Conservation (phyloP, 2,113 vertebrate genomes). For the Vombatus ursinus region DNA sequence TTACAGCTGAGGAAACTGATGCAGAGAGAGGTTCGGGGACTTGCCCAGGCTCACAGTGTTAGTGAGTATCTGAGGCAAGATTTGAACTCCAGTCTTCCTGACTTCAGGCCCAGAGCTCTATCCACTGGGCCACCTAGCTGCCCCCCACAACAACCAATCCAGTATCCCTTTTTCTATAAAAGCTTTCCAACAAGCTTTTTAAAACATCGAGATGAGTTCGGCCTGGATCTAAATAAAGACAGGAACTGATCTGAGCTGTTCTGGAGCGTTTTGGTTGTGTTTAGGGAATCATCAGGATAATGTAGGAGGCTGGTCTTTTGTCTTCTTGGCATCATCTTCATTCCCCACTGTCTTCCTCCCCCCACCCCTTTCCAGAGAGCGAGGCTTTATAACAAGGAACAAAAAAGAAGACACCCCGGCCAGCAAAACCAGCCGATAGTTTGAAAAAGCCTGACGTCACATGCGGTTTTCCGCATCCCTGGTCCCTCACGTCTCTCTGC, state of each 20-base stretch:
- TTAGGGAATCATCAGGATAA: not conserved
- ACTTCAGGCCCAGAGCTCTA: not conserved
- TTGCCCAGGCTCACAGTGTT: not conserved
- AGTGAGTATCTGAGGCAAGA: not conserved
- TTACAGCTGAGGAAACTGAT: not conserved
- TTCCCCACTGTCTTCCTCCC: not conserved
- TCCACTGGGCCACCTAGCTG: not conserved
- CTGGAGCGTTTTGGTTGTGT: not conserved
- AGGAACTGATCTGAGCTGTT: not conserved
- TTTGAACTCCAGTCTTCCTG: not conserved
- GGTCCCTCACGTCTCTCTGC: not conserved
- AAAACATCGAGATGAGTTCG: not conserved
- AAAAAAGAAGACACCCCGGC: not conserved
- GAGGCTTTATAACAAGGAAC: not conserved
- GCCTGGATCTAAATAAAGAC: slow-evolving; percentile 21
- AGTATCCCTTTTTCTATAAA: not conserved
- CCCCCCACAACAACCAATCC: not conserved
- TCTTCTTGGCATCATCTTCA: not conserved
- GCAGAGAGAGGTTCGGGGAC: not conserved
- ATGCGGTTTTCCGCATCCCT: not conserved
- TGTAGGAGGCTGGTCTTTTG: not conserved
- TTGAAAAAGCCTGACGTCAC: not conserved
- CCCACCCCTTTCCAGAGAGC: not conserved
- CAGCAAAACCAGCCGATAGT: not conserved
- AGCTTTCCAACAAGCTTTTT: not conserved